Evolutionary conservation across 2,113 vertebrate genomes (phyloP), one percentile per base, ranked within the genome.

Genomic region (Aldabrachelys gigantea): DNA sequence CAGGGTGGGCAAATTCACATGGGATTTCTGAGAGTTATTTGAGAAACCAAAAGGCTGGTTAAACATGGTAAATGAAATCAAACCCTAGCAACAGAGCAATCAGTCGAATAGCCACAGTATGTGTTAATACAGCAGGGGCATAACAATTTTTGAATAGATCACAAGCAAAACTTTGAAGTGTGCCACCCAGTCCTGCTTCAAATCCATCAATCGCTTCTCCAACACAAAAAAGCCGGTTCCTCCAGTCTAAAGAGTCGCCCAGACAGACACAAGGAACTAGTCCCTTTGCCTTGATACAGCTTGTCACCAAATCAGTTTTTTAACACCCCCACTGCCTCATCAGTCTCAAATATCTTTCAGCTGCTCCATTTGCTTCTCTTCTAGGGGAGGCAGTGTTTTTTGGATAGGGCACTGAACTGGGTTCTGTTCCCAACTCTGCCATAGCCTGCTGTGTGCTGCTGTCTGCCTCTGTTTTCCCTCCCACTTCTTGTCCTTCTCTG

Each of bases 61-160:
- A 44, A 85, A 29, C 3, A 17, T 41, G 14, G 76, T 84, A 38
- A 38, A 52, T 90, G 12, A 47, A 35, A 56, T 8, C n/a, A 52
- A 75, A 72, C 25, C 31, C 50, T 19, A 47, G 49, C 35, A n/a
- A 50, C 35, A 35, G 62, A 44, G 41, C 57, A 84, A 41, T 9
- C 76, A 13, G 38, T 13, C 11, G 17, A 65, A 35, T n/a, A 80
- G 31, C 31, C 31, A 35, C 62, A 65, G 62, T 35, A 65, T 65
- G 31, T 65, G 62, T 65, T 65, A 65, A 13, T 93, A 93, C 82
- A 89, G 88, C 84, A 87, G 6, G 62, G 88, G 54, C 95, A 94
- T 91, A 89, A 93, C 84, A 72, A 76, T 80, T 95, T 93, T 84
- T 90, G 72, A 89, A 25, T 88, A 50, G 57, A 84, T 83, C 44